Percentiles rank a stretch among this genome's conserved stretches.
These are phyloP conservation scores for Pampus argenteus DNA, from an alignment of 2,797 vertebrate species.

Conservation along the genomic window DNA sequence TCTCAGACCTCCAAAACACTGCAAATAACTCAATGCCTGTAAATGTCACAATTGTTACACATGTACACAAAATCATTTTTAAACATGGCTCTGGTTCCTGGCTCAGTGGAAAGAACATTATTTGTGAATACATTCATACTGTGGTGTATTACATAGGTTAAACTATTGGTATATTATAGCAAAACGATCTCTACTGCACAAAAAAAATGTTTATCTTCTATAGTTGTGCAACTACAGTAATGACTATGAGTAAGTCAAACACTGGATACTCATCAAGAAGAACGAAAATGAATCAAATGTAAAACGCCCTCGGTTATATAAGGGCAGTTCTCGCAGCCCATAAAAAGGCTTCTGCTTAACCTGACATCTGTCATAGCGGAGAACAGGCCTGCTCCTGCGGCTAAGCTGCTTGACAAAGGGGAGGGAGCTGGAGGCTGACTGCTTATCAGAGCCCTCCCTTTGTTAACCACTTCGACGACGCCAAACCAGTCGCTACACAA, in stretches of 20 bases:
- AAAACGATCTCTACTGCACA: not conserved
- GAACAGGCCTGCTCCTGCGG: conserved; percentile 32
- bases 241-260: not conserved
- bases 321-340: conserved; percentile 31
- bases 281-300: conserved; percentile 1
- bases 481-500: conserved; percentile 17
- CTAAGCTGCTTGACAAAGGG: conserved; percentile 27
- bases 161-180: conserved; percentile 11
- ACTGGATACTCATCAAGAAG: not conserved
- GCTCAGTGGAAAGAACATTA: conserved; percentile 42
- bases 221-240: not conserved
- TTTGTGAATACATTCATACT: conserved; percentile 10
- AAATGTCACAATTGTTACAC: conserved; percentile 84
- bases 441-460: conserved; percentile 65
- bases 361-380: conserved; percentile 44
- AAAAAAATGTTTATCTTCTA: not conserved
- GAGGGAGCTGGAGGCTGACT: conserved; percentile 30
- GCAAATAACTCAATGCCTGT: conserved; percentile 85
- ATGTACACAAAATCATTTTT: conserved; percentile 68
- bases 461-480: conserved; percentile 76
- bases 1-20: conserved; percentile 86
- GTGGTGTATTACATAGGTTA: conserved; percentile 25
- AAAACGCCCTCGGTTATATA: conserved; percentile 50
- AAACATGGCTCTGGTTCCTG: conserved; percentile 48
- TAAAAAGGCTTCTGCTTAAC: conserved; percentile 33